These are phyloP conservation scores for Ancistrus triradiatus DNA, from an alignment of 2,113 vertebrate genomes.

Conservation along the genomic window DNA sequence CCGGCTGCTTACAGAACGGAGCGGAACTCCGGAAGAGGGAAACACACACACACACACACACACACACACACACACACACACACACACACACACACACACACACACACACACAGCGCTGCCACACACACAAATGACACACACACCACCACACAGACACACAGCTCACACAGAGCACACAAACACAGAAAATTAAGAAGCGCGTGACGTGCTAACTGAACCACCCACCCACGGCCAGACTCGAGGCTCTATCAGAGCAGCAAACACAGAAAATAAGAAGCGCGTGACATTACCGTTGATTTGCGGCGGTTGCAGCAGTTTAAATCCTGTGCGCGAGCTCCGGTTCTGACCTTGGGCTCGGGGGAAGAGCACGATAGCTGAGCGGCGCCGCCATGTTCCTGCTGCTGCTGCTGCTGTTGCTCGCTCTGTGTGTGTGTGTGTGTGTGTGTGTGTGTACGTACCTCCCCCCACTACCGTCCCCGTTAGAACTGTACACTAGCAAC, in stretches of 20 bases:
- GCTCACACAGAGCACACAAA: too few relatives aligned
- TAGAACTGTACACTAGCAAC: constrained; percentile 13
- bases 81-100: not conserved
- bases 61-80: not conserved
- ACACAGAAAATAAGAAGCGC: constrained; percentile 29
- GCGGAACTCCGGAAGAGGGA: not conserved
- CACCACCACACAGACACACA: not conserved
- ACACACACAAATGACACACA: not conserved
- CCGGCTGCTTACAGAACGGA: not conserved
- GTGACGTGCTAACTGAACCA: not conserved
- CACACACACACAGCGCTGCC: not conserved
- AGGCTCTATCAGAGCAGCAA: constrained; percentile 4
- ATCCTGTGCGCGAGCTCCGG: constrained; percentile 56
- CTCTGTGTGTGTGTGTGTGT: constrained; percentile 54
- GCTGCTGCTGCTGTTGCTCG: constrained; percentile 57
- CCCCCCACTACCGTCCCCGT: constrained; percentile 12
- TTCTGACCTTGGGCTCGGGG: constrained; percentile 75
- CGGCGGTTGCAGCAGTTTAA: constrained; percentile 50
- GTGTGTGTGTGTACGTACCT: not conserved
- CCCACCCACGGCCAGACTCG: constrained; percentile 13
- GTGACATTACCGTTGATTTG: constrained; percentile 11
- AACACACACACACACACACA: not conserved
- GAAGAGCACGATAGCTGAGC: constrained; percentile 72
- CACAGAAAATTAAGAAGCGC: not conserved
- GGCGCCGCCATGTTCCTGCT: constrained; percentile 75